Evolutionary conservation across 2,888 invertebrate species (phyloP), one percentile per base, ranked within the genome.

Genomic region (Acronicta alni): DNA sequence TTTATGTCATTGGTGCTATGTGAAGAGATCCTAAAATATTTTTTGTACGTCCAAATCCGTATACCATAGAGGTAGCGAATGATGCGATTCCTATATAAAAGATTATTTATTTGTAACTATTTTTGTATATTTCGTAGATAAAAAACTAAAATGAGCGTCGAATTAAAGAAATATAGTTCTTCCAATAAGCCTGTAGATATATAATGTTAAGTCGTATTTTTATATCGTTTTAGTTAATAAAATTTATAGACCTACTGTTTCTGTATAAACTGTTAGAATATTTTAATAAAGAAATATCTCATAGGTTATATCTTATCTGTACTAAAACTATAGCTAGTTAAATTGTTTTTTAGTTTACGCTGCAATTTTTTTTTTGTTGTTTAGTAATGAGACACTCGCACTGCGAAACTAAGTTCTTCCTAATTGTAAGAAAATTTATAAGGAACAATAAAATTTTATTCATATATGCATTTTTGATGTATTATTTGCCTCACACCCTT

Each of bases 21-120:
- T 79, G 72, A 74, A 77, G 80, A 77, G 62, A 79, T 84, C 80
- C 80, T 83, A 75, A 72, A 69, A 69, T 72, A 73, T 63, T 75
- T 77, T 75, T 83, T 79, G 56, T 66, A 69, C 75, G 78, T 86
- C 79, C 80, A 83, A 85, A 83, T 73, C 76, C 67, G 67, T 82
- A 70, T 78, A 81, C 83, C 86, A 80, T 73, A 77, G 68, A 80
- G 81, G 81, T 87, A 81, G 73, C 76, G 72, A 81, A 72, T 79
- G 80, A 66, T 57, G 56, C 81, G 85, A 89, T 90, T 91, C 91
- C 91, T 92, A 89, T 79, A 67, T 87, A 87, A 89, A 89, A 86
- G 81, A 88, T 91, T 93, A 93, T 93, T 93, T 93, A 93, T 93
- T 93, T 92, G 86, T 92, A 91, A 87, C 86, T 90, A 91, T 88